A percentile compares a stretch with the other conserved stretches of the same genome.
phyloP scores from a whole-genome alignment of 2,888 invertebrate genomes.

The Andrena flavipes region DNA sequence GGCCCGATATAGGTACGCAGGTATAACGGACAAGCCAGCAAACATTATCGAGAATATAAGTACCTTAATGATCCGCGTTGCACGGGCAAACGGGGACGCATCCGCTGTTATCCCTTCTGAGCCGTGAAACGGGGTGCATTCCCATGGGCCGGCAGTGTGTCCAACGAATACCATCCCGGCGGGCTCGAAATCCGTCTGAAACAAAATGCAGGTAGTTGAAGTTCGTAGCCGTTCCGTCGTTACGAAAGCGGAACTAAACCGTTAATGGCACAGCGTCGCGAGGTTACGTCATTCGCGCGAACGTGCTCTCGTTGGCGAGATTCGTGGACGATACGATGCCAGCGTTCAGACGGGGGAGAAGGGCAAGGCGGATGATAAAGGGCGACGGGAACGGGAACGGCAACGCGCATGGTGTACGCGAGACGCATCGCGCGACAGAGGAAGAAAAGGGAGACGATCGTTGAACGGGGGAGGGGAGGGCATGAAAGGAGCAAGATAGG shows the following conservation, averaged over 20 bases:
- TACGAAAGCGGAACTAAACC: constrained; percentile 8
- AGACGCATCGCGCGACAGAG: constrained; percentile 11
- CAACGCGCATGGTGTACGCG: constrained; percentile 26
- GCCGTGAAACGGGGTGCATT: background rate
- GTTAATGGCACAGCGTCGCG: constrained; percentile 2
- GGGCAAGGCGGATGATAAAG: constrained; percentile 1
- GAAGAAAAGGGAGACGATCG: constrained; percentile 31
- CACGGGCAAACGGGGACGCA: background rate
- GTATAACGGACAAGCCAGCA: constrained; percentile 22
- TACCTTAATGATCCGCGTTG: constrained; percentile 26
- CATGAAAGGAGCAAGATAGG: constrained; percentile 63
- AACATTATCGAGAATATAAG: constrained; percentile 45
- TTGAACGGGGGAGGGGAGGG: constrained; percentile 29
- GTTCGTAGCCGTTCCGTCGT: background rate
- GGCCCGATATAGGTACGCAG: constrained; percentile 15
- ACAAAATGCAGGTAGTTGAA: background rate
- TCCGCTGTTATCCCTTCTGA: background rate
- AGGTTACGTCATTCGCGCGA: background rate
- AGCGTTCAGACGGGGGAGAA: background rate
- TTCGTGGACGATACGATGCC: constrained; percentile 17
- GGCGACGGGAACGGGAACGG: constrained; percentile 25
- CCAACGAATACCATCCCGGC: background rate
- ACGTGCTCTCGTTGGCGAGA: constrained; percentile 51
- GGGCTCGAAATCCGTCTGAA: background rate
- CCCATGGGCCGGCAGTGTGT: background rate